Percentiles rank a stretch among this genome's conserved stretches.
Evolutionary conservation across 2,888 invertebrate species (phyloP).

Genomic region (Tubulanus polymorphus): DNA sequence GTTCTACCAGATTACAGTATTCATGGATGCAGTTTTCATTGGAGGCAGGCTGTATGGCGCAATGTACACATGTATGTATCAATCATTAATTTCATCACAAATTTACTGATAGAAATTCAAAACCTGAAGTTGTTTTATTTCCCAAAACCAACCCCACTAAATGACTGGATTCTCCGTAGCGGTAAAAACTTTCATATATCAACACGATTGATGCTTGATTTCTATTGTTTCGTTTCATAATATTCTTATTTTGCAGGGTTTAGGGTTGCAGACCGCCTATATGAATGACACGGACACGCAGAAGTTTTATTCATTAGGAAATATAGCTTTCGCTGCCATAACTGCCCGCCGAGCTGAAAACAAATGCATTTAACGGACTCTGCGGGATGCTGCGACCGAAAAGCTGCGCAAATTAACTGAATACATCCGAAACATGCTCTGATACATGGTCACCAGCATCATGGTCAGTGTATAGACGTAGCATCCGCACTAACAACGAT

Average conservation of each 20-base stretch:
- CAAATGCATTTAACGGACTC: background rate
- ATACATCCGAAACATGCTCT: background rate
- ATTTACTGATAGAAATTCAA: too few relatives aligned
- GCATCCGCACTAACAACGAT: constrained; percentile 9
- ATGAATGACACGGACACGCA: background rate
- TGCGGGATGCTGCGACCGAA: background rate
- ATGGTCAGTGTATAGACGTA: constrained; percentile 1
- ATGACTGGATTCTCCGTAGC: too few relatives aligned
- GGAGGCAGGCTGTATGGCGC: background rate
- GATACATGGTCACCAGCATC: background rate
- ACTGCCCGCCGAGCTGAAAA: background rate
- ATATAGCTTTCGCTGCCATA: constrained; percentile 3
- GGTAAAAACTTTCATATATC: too few relatives aligned
- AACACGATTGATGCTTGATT: too few relatives aligned
- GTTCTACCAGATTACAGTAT: background rate
- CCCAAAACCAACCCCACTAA: too few relatives aligned
- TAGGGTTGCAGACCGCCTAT: background rate
- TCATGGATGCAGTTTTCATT: background rate
- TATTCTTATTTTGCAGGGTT: too few relatives aligned
- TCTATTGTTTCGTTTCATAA: too few relatives aligned
- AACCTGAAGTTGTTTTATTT: too few relatives aligned
- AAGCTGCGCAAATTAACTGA: background rate
- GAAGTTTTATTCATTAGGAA: background rate
- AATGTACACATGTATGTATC: too few relatives aligned
- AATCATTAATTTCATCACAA: too few relatives aligned